Evolutionary conservation across 2,797 vertebrate genomes (phyloP), one percentile per base, ranked within the genome.

Genomic region (Cyclura pinguis): DNA sequence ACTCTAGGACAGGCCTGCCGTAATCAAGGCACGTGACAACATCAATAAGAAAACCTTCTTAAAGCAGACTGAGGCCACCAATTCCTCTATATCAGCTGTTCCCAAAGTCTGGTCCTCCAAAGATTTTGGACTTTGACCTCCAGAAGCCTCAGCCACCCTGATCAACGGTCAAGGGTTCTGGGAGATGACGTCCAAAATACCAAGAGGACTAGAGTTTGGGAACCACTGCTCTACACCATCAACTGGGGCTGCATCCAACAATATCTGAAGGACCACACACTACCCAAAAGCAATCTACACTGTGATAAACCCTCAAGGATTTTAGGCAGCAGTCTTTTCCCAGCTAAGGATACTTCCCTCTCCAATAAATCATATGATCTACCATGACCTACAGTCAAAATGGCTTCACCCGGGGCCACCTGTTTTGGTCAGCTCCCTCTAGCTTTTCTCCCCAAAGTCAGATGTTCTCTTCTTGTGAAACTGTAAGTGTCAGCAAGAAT

Each of bases 381-480:
- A 20, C 42, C 59, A 38, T 50, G 59, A 64, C 29, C 29, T 24
- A n/a, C 18, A 78, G 20, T 24, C 84, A 87, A 6, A 22, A n/a
- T 3, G 27, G 42, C 35, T 82, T 27, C 84, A 13, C 64, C 16
- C 10, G 20, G 29, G 27, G 29, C 18, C 13, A 84, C 59, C 13
- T 27, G 47, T 87, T 27, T 62, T 89, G 92, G 29, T 18, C 81
- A 86, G 18, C 12, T 87, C n/a, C 80, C 89, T 0, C 59, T 4
- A 52, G 0, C 0, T 32, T 62, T 64, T 4, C 67, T 1, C 29
- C 29, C 67, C 85, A 64, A 59, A 64, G 9, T 32, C 80, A 74
- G 90, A 85, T 83, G 50, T 27, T 89, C 89, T 89, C 64, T 27
- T 83, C 55, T 89, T 1, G 55, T 1, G 27, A 24, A 6, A 76